These are phyloP conservation scores for Dromiciops gliroides DNA, from an alignment of 2,113 vertebrate genomes.

Conservation along the genomic window DNA sequence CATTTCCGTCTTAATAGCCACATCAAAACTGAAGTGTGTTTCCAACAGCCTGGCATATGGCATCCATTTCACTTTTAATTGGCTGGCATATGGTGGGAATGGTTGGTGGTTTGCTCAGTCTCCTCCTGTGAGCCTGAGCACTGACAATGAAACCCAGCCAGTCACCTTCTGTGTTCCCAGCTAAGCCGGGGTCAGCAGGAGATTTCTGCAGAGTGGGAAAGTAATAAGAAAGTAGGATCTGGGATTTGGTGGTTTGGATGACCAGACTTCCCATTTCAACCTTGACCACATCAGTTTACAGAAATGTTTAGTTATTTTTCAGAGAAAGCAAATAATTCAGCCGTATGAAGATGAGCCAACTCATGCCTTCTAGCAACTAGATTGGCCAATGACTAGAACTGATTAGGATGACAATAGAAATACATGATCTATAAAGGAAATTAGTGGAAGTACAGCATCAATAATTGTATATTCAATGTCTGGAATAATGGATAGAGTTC, in stretches of 20 bases:
- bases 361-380: neutral
- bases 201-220: neutral
- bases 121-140: slow-evolving; percentile 47
- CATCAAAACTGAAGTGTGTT: slow-evolving; percentile 77
- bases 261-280: neutral
- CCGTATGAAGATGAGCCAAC: neutral
- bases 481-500: neutral
- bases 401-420: neutral
- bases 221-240: neutral
- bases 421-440: neutral
- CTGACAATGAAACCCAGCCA: slow-evolving; percentile 22
- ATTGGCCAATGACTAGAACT: neutral
- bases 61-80: slow-evolving; percentile 61
- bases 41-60: slow-evolving; percentile 76
- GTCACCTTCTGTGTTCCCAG: slow-evolving; percentile 28
- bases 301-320: neutral
- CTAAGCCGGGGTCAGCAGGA: slow-evolving; percentile 2
- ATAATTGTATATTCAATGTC: neutral
- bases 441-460: neutral
- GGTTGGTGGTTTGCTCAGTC: slow-evolving; percentile 26
- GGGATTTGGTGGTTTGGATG: neutral
- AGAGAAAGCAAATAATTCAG: neutral
- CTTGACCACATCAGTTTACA: neutral
- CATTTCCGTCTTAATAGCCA: slow-evolving; percentile 80
- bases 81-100: slow-evolving; percentile 51